phyloP scores from a whole-genome alignment of 2,888 invertebrate species.

The Brenthis daphne region DNA sequence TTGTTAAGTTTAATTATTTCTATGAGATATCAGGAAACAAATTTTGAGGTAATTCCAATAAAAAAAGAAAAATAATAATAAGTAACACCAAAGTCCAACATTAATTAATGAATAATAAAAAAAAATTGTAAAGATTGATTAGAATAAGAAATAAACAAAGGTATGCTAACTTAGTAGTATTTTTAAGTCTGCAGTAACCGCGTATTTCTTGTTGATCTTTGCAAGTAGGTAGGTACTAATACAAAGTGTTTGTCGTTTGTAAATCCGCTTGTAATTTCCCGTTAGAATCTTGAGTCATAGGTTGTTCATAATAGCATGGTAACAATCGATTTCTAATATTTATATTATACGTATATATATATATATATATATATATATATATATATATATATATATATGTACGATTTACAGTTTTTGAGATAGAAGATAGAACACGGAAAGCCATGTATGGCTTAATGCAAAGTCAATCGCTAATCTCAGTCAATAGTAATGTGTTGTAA shows the following conservation, averaged over 20 bases:
- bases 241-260: constrained; percentile 23
- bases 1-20: too few relatives aligned
- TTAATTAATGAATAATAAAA: too few relatives aligned
- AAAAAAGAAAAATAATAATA: too few relatives aligned
- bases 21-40: too few relatives aligned
- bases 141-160: neutral
- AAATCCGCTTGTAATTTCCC: constrained; percentile 31
- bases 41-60: too few relatives aligned
- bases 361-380: neutral
- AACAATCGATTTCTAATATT: neutral
- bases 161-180: neutral
- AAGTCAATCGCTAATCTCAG: too few relatives aligned
- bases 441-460: too few relatives aligned
- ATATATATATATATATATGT: neutral
- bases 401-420: too few relatives aligned
- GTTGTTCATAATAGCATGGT: constrained; percentile 7
- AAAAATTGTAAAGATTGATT: neutral
- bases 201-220: neutral
- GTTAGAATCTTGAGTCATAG: constrained; percentile 19
- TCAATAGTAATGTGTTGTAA: too few relatives aligned
- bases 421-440: too few relatives aligned
- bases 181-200: neutral
- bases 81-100: too few relatives aligned
- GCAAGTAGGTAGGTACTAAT: constrained; percentile 1
- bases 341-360: neutral